Evolutionary conservation across 2,113 vertebrate species (phyloP), one percentile per base, ranked within the genome.

Genomic region (Gnathonemus echidnorhynchus): DNA sequence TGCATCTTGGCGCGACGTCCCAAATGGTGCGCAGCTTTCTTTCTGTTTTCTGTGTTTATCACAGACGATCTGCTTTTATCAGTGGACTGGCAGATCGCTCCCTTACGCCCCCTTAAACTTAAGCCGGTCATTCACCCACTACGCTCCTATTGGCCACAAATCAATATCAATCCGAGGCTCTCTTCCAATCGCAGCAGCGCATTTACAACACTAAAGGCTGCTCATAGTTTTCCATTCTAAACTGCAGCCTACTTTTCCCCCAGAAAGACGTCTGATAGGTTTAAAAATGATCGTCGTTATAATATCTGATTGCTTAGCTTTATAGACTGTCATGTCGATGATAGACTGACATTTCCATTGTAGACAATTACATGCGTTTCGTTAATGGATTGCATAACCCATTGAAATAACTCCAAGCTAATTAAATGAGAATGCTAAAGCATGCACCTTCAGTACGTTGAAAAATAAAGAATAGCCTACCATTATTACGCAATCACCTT

Each of bases 211-310:
- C 92, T 93, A 96, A 96, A 95, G 92, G 94, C 90, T 90, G 93
- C 95, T 95, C 95, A 95, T 94, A 95, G 94, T 92, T 95, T 95
- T 95, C 92, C 88, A 92, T 92, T 91, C 91, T 95, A 94, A 94
- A 96, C 95, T 94, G 95, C 94, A 90, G 95, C 94, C 96, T 96
- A 94, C 95, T 96, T 96, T 91, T 94, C 92, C 11, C 91, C 49
- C 91, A 90, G 91, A 93, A 91, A 86, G 84, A 15, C n/a, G 3
- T 87, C 48, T 87, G 49, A 80, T 42, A 80, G 74, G 74, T 80
- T 53, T 35, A 46, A 48, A 85, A 87, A 80, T 17, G 74, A 80
- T 80, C 35, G 35, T 19, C 74, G 31, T 80, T 80, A 80, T 39
- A 80, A 80, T 80, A 80, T 19, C 74, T 42, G 74, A 80, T 80